A percentile compares a stretch with the other conserved stretches of the same genome.
Evolutionary conservation across 2,888 invertebrate genomes (phyloP).

Genomic region (Chrysolina americana): DNA sequence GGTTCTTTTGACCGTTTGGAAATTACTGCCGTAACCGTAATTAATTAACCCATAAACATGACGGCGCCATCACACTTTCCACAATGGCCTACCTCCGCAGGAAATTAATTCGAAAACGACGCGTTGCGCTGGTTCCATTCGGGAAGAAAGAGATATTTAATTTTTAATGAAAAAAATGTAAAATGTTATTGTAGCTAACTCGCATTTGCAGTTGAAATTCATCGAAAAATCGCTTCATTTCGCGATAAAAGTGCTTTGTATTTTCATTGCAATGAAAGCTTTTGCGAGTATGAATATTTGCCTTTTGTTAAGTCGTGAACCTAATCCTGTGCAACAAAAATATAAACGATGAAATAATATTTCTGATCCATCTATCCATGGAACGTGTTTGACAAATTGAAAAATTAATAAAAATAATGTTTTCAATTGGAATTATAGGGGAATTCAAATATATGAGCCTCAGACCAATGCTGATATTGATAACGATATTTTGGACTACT

Average conservation of each 20-base stretch:
- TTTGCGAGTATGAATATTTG: neutral
- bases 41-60: slow-evolving; percentile 1
- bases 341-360: too few species aligned
- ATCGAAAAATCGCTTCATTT: neutral
- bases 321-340: neutral
- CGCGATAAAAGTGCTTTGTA: neutral
- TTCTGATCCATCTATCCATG: too few species aligned
- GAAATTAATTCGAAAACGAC: slow-evolving; percentile 4
- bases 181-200: neutral
- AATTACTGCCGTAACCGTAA: neutral
- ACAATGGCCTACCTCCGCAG: neutral
- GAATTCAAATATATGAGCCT: too few species aligned
- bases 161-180: slow-evolving; percentile 4
- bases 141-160: neutral
- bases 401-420: too few species aligned
- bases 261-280: neutral
- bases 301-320: neutral
- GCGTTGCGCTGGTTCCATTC: neutral
- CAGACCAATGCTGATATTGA: too few species aligned
- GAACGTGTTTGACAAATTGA: too few species aligned
- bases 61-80: neutral
- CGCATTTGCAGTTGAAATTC: neutral
- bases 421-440: too few species aligned
- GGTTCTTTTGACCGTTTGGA: too few species aligned
- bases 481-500: too few species aligned